Conservation (phyloP, 2,113 vertebrate genomes). For the Rhadina sibilatrix region DNA sequence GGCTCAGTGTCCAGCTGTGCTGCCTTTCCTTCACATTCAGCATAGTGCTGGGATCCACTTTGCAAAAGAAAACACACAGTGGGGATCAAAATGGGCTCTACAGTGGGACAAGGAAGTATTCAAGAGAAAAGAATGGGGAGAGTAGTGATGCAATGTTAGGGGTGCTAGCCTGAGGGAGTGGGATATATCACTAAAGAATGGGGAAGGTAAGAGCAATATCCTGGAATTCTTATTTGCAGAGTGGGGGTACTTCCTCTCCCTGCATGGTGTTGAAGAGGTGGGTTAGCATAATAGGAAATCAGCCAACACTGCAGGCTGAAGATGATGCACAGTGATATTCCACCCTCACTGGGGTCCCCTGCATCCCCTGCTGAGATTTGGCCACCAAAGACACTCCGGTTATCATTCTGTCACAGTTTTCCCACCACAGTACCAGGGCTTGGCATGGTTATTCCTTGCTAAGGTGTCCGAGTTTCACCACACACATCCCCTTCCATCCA, state of each 20-base stretch:
- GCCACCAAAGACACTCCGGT: not conserved
- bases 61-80: not conserved
- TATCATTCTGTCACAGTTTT: not conserved
- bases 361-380: not conserved
- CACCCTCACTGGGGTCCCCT: not conserved
- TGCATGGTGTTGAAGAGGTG: not conserved
- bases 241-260: not conserved
- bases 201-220: not conserved
- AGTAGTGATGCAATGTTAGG: not conserved
- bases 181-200: not conserved
- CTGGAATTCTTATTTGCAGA: not conserved
- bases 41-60: not conserved
- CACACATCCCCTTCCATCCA: not conserved
- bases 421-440: not conserved
- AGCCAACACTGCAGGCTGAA: not conserved
- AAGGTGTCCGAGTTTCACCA: not conserved
- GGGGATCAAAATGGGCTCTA: not conserved
- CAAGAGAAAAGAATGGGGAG: not conserved
- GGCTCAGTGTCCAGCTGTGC: not conserved
- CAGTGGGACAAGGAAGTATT: not conserved
- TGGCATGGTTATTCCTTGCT: not conserved
- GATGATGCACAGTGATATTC: not conserved
- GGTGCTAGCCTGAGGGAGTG: not conserved
- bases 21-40: not conserved
- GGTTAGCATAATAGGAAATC: rapidly evolving